phyloP scores from a whole-genome alignment of 1,140 invertebrate genomes.

The Trypoxylus dichotomus region DNA sequence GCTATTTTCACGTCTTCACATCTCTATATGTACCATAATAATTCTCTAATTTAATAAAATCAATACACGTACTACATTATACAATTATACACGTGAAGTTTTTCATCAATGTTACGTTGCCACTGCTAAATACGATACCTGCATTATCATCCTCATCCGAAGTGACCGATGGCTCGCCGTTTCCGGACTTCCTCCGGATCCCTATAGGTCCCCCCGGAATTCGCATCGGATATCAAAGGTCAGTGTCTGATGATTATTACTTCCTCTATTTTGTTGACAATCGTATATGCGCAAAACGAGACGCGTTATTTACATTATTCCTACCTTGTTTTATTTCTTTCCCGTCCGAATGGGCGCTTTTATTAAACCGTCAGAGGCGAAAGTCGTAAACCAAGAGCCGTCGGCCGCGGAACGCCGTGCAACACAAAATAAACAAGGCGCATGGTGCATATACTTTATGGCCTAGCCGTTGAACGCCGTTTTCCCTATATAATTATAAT shows the following conservation, averaged over 20 bases:
- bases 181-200: slow-evolving; percentile 50
- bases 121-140: slow-evolving; percentile 10
- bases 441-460: slow-evolving; percentile 16
- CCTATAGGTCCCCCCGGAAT: slow-evolving; percentile 46
- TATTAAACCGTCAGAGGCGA: background rate
- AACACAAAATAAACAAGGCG: slow-evolving; percentile 6
- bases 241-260: slow-evolving; percentile 47
- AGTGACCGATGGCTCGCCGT: slow-evolving; percentile 51
- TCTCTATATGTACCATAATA: background rate
- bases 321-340: background rate
- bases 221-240: slow-evolving; percentile 48
- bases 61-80: background rate
- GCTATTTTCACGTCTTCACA: slow-evolving; percentile 22
- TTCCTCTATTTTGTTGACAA: slow-evolving; percentile 38
- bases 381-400: slow-evolving; percentile 3
- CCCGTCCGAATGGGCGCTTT: background rate
- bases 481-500: slow-evolving; percentile 45
- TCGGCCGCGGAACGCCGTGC: background rate
- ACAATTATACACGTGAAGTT: slow-evolving; percentile 25
- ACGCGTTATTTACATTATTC: background rate
- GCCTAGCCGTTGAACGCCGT: slow-evolving; percentile 30
- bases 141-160: slow-evolving; percentile 25
- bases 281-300: background rate
- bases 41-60: background rate
- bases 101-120: background rate